These are phyloP conservation scores for Falco rusticolus DNA, from an alignment of 2,797 vertebrate species.

Conservation along the genomic window DNA sequence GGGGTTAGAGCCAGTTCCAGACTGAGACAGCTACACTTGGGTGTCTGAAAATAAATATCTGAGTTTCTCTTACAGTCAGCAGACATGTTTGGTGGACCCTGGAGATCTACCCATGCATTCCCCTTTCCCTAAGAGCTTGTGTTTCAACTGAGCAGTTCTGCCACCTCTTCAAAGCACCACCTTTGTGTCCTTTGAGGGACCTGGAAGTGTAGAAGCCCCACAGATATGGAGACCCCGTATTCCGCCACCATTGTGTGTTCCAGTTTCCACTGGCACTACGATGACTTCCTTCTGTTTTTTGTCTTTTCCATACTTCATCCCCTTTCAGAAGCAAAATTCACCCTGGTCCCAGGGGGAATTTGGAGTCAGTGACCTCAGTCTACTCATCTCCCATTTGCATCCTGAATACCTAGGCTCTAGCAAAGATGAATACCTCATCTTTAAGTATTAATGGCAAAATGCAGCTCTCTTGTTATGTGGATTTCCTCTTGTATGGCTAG, in stretches of 20 bases:
- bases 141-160: not conserved
- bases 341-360: not conserved
- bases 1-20: not conserved
- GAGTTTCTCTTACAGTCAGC: not conserved
- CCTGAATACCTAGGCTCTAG: too few species aligned
- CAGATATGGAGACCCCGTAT: too few species aligned
- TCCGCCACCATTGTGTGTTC: not conserved
- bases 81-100: not conserved
- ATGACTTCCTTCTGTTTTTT: not conserved
- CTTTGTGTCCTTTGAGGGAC: not conserved
- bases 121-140: not conserved
- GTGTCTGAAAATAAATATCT: not conserved
- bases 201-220: not conserved
- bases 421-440: not conserved
- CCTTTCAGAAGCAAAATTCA: not conserved
- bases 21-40: too few species aligned
- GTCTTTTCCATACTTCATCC: not conserved
- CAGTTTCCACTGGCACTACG: not conserved
- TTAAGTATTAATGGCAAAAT: not conserved
- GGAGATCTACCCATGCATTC: not conserved
- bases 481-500: not conserved
- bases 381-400: not conserved
- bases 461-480: fast-evolving
- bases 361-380: not conserved
- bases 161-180: too few species aligned